phyloP scores from a whole-genome alignment of 2,113 vertebrate genomes.

The Ictalurus punctatus region DNA sequence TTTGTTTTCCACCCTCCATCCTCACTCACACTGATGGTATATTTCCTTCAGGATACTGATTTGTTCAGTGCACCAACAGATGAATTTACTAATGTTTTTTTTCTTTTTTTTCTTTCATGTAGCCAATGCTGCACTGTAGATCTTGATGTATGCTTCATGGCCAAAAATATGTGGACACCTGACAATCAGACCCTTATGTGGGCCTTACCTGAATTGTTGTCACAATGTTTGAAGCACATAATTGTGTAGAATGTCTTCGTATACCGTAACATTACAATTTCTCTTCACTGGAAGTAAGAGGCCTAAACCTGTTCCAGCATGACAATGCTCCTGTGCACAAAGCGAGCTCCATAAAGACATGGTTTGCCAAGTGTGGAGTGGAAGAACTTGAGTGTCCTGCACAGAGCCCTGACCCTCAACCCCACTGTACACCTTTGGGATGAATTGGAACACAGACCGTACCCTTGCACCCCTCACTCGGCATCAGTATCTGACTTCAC shows the following conservation, averaged over 20 bases:
- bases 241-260: too few relatives aligned
- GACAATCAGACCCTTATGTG: neutral
- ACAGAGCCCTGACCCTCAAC: too few relatives aligned
- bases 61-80: neutral
- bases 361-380: neutral
- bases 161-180: neutral
- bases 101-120: too few relatives aligned
- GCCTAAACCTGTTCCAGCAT: neutral
- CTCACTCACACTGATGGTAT: too few relatives aligned
- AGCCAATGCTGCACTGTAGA: too few relatives aligned
- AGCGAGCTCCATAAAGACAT: neutral
- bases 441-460: neutral
- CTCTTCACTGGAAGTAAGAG: neutral
- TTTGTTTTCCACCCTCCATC: too few relatives aligned
- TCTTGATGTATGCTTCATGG: neutral
- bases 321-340: neutral
- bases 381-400: neutral
- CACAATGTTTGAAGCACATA: neutral
- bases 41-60: neutral
- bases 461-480: neutral
- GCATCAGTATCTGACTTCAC: neutral
- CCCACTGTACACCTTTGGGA: neutral
- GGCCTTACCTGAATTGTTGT: neutral
- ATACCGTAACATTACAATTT: too few relatives aligned
- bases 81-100: too few relatives aligned